Evolutionary conservation across 2,888 invertebrate genomes (phyloP).

Genomic region (Polyommatus iphigenia): DNA sequence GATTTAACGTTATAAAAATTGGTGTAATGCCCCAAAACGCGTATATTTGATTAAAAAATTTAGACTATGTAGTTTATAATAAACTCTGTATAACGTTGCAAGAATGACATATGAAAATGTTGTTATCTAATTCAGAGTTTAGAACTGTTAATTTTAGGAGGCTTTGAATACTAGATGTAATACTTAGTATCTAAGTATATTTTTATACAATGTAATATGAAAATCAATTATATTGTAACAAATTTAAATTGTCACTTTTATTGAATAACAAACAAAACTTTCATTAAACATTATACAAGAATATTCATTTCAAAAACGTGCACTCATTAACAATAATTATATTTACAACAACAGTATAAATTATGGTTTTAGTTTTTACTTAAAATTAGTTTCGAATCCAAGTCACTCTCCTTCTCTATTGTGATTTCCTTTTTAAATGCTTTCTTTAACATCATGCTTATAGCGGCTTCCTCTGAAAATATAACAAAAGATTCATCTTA

Average conservation of each 20-base stretch:
- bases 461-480: constrained; percentile 81
- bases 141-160: background rate
- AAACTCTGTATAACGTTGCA: background rate
- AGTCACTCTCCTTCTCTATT: constrained; percentile 74
- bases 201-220: constrained; percentile 3
- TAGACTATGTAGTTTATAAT: background rate
- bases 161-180: background rate
- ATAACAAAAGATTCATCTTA: background rate
- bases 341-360: constrained; percentile 40
- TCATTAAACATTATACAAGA: constrained; percentile 53
- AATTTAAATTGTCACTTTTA: constrained; percentile 26
- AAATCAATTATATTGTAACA: constrained; percentile 34
- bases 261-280: constrained; percentile 32
- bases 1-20: background rate
- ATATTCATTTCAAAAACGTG: constrained; percentile 49
- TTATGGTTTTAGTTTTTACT: constrained; percentile 57
- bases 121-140: background rate
- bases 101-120: background rate
- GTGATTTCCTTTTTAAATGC: constrained; percentile 78
- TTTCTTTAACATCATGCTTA: constrained; percentile 79
- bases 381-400: constrained; percentile 67
- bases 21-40: too few species aligned
- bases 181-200: background rate
- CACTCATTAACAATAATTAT: constrained; percentile 38
- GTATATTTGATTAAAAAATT: too few species aligned